A percentile compares a stretch with the other conserved stretches of the same genome.
phyloP scores from a whole-genome alignment of 92 coral and sea anemone genomes.

The Blastomussa wellsi region DNA sequence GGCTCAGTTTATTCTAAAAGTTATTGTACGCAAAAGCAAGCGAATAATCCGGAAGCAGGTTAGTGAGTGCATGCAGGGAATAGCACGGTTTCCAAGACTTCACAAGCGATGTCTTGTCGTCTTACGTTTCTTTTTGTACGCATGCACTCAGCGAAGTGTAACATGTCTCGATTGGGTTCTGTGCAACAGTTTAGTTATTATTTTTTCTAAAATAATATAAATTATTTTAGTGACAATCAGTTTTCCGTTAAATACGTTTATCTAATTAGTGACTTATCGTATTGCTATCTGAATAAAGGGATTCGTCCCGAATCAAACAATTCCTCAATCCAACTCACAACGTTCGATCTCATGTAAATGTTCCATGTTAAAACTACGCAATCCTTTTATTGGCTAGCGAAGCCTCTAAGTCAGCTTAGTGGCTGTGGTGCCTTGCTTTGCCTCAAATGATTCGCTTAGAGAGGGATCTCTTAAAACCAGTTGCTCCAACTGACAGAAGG shows the following conservation, averaged over 20 bases:
- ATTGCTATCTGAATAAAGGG: background rate
- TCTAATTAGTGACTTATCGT: background rate
- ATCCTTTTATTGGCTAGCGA: background rate
- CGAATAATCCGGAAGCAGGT: no score
- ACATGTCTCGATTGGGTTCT: no score
- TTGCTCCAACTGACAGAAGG: conserved; percentile 38
- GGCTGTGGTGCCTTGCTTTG: background rate
- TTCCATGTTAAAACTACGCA: background rate
- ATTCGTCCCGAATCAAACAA: background rate
- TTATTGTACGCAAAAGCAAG: no score
- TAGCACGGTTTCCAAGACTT: no score
- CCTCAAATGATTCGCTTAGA: background rate
- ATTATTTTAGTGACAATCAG: no score
- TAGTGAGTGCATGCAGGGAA: no score
- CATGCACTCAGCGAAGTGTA: no score
- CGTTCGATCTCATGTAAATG: background rate
- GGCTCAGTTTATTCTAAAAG: no score
- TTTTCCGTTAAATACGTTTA: background rate
- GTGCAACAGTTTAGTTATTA: no score
- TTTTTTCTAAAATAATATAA: no score
- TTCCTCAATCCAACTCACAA: background rate
- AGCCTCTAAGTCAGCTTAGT: background rate
- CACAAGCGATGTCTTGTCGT: no score
- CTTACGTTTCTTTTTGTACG: no score
- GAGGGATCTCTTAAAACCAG: background rate